Evolutionary conservation across 1,140 invertebrate species (phyloP), one percentile per base, ranked within the genome.

Genomic region (Notospermus geniculatus): DNA sequence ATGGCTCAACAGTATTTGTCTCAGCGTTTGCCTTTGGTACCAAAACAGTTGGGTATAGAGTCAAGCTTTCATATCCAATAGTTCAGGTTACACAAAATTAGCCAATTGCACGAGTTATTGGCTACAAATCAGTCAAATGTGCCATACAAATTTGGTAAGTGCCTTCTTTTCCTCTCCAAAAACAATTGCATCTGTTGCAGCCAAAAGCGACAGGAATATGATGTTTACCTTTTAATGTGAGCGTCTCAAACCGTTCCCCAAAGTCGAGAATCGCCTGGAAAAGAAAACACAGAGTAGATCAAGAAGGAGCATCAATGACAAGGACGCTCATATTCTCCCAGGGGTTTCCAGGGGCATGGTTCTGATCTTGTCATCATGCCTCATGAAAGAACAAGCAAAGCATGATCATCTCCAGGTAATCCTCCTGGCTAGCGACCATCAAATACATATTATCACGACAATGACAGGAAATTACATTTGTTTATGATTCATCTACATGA

Each of bases 171-270:
- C n/a, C n/a, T n/a, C n/a, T n/a, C n/a, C n/a, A n/a, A n/a, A n/a
- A n/a, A n/a, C n/a, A n/a, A n/a, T n/a, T n/a, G n/a, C n/a, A n/a
- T n/a, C n/a, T n/a, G n/a, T n/a, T n/a, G n/a, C n/a, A n/a, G n/a
- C n/a, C n/a, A n/a, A n/a, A n/a, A n/a, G n/a, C n/a, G n/a, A n/a
- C n/a, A n/a, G n/a, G n/a, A n/a, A 54, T 28, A 43, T 22, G 7
- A 30, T 22, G 61, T 67, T 60, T 68, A 75, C 75, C 72, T 71
- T 74, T 74, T 23, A 78, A 64, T 54, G 67, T 69, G 17, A 78
- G 59, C n/a, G 67, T 71, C 63, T 76, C 76, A 58, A 71, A 68
- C 57, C 76, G 65, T 54, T 71, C 69, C 54, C 70, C 67, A 61
- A 67, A 71, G 65, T 73, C 67, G 43, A 70, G 65, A 13, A 78